Evolutionary conservation across 2,888 invertebrate genomes (phyloP).

Genomic region (Taphrorychus bicolor): DNA sequence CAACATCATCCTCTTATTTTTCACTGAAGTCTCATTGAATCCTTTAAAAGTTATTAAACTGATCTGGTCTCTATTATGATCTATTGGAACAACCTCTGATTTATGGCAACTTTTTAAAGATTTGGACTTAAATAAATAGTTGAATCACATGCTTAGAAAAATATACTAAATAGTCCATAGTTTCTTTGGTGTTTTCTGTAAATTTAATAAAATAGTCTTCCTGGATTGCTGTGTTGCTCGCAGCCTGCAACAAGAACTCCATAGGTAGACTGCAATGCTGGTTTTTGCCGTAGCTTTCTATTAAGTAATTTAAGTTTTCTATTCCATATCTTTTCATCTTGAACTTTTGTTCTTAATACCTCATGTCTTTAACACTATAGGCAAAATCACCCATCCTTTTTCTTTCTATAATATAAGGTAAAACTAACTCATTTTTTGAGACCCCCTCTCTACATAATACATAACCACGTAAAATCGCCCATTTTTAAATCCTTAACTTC

Average conservation of each 20-base stretch:
- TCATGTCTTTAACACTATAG: constrained; percentile 34
- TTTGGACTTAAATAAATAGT: too few relatives aligned
- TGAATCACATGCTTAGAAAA: constrained; percentile 73
- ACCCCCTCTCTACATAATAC: constrained; percentile 66
- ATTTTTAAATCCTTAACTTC: constrained; percentile 85
- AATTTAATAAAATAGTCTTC: constrained; percentile 80
- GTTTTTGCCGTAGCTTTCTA: constrained; percentile 79
- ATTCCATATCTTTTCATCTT: constrained; percentile 82
- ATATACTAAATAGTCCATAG: constrained; percentile 77
- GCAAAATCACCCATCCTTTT: constrained; percentile 88
- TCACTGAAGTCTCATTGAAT: constrained; percentile 76
- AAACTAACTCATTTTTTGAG: constrained; percentile 73
- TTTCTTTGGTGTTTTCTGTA: constrained; percentile 73
- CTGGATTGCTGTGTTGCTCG: constrained; percentile 83
- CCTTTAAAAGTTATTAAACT: constrained; percentile 76
- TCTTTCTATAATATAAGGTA: constrained; percentile 92
- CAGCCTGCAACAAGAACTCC: constrained; percentile 78
- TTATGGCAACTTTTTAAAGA: constrained; percentile 65
- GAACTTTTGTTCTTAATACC: constrained; percentile 88
- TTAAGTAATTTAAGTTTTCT: constrained; percentile 79
- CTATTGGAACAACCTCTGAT: constrained; percentile 57
- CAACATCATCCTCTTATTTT: constrained; percentile 80
- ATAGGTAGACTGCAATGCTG: constrained; percentile 70
- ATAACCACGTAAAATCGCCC: constrained; percentile 92
- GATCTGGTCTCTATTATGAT: constrained; percentile 54